Base-by-base conservation (phyloP, 2,888 invertebrate species). In the Rhingia rostrata region DNA sequence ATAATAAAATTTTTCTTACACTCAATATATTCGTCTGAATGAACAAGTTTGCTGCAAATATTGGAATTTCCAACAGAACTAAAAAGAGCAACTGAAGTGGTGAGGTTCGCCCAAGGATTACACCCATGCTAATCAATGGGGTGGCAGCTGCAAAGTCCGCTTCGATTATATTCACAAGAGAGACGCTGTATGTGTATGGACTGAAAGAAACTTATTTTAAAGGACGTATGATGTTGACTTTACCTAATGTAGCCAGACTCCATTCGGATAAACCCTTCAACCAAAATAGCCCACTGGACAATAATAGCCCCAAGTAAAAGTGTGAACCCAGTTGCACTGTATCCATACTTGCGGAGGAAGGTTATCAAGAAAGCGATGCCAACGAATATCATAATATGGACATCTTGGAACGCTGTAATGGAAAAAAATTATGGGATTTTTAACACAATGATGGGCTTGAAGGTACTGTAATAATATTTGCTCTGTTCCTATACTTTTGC, bases 291-390 rank as follows among this genome's bases (percentile, higher is more conserved):
- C 95, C 98, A 98, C 91, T 99, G 98, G 35, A 98, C 93, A 66
- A 95, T 94, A 49, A 98, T 91, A 0, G 97, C 95, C 0, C 95
- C 96, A 12, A 98, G 90, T 30, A 98, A 93, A 91, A 98, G 94
- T 89, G 97, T 98, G 90, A 97, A 94, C 0, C 97, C 97, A 0
- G 98, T 94, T 0, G 97, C 95, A 88, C 97, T 96, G 93, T 96
- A 98, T 81, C 97, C 96, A 91, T 99, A 99, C 88, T 95, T 94
- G 90, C 95, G 95, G 67, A 99, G 92, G 90, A 98, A 99, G 0
- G 98, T 97, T 98, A 99, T 98, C 88, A 99, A 93, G 90, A 97
- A 99, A 0, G 97, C 98, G 89, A 99, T 98, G 86, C 99, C 99
- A 87, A 98, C 93, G 93, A 97, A 98, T 89, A 99, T 97, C 98